A percentile compares a stretch with the other conserved stretches of the same genome.
phyloP scores from a whole-genome alignment of 1,140 invertebrate genomes.

The Octopus sinensis region DNA sequence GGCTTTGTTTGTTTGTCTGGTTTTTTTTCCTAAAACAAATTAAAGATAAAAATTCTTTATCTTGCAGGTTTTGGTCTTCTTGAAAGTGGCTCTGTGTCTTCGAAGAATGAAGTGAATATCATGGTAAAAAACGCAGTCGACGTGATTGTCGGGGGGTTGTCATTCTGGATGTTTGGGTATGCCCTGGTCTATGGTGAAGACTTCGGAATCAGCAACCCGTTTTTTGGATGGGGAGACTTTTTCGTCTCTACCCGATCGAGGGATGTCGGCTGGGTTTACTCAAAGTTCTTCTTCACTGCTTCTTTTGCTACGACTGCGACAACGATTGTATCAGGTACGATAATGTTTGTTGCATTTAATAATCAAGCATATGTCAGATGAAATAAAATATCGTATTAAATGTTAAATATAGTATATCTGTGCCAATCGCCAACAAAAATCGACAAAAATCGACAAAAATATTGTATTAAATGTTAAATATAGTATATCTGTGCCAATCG shows the following conservation, averaged over 20 bases:
- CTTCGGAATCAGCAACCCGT: constrained; percentile 28
- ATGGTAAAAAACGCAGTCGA: constrained; percentile 55
- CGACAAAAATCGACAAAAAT: too few relatives aligned
- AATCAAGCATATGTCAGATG: too few relatives aligned
- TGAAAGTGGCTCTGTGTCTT: constrained; percentile 52
- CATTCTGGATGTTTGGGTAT: constrained; percentile 54
- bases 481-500: too few relatives aligned
- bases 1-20: too few relatives aligned
- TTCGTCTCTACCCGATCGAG: constrained; percentile 40
- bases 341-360: too few relatives aligned
- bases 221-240: constrained; percentile 48
- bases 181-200: constrained; percentile 47
- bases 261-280: constrained; percentile 50
- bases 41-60: neutral
- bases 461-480: too few relatives aligned
- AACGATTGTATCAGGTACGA: constrained; percentile 65
- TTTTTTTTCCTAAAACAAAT: too few relatives aligned
- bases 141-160: constrained; percentile 49
- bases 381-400: too few relatives aligned
- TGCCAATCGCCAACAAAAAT: too few relatives aligned
- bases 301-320: constrained; percentile 47
- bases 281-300: constrained; percentile 54
- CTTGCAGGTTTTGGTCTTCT: constrained; percentile 50
- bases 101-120: constrained; percentile 56
- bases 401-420: too few relatives aligned